Percentiles rank a stretch among this genome's conserved stretches.
These are phyloP conservation scores for Valencia hispanica DNA, from an alignment of 2,797 vertebrate species.

Conservation along the genomic window DNA sequence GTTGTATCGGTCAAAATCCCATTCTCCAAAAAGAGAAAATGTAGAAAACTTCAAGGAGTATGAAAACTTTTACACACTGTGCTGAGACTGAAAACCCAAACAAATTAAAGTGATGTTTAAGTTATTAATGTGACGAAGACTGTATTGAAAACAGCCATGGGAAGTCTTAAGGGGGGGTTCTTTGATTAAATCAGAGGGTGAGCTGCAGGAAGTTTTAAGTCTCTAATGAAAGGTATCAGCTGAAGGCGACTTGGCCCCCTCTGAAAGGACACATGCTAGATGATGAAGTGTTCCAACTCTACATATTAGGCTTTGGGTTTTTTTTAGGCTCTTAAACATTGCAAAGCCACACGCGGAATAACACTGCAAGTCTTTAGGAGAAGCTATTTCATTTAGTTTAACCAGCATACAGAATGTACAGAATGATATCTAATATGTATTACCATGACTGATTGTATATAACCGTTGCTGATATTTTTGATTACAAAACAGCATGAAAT, in stretches of 20 bases:
- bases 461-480: not conserved
- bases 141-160: not conserved
- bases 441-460: conserved; percentile 11
- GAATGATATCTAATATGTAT: not conserved
- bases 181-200: conserved; percentile 24
- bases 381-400: conserved; percentile 3
- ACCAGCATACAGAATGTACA: not conserved
- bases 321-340: conserved; percentile 35
- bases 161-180: conserved; percentile 6
- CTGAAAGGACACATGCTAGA: conserved; percentile 44
- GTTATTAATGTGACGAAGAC: not conserved
- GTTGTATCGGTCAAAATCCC: not conserved
- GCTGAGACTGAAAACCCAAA: not conserved
- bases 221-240: conserved; percentile 54
- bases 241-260: conserved; percentile 30
- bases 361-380: conserved; percentile 17
- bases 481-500: not conserved
- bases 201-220: conserved; percentile 34
- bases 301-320: conserved; percentile 42
- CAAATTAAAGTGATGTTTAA: not conserved
- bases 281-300: conserved; percentile 42
- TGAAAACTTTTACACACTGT: not conserved
- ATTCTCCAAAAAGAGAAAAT: not conserved
- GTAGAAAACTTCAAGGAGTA: not conserved
- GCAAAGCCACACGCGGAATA: conserved; percentile 63